Evolutionary conservation across 2,113 vertebrate genomes (phyloP), one percentile per base, ranked within the genome.

Genomic region (Ceuthmochares aereus): DNA sequence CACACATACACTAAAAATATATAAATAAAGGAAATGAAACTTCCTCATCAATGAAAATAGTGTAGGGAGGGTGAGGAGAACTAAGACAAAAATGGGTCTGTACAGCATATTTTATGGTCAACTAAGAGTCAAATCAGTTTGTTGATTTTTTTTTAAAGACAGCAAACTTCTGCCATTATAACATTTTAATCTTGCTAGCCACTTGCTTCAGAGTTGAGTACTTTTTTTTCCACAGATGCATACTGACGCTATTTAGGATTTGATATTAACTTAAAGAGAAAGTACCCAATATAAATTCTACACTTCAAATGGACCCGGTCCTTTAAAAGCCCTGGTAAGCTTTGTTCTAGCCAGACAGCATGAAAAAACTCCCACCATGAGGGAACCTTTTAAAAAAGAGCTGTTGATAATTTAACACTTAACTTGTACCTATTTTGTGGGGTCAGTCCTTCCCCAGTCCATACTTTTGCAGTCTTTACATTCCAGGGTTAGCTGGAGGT

Each of bases 21-120:
- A 95, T 92, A 94, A 94, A 97, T 97, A 96, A 97, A 97, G 95
- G 94, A 96, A 95, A 97, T 78, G 92, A 96, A 95, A 96, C 95
- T 93, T 94, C 90, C 89, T 85, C 95, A 96, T 94, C 79, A 96
- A 93, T 96, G 82, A 96, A 93, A 91, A 95, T 58, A 20, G n/a
- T 11, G 26, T 21, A 22, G 34, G n/a, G 19, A 22, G 11, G 22
- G 19, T 42, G 49, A 3, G 10, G 25, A 92, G 73, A 91, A 82
- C 7, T 52, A 87, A 89, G 52, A 82, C 56, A 87, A 89, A 85
- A 95, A 88, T 54, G 88, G 42, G 42, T 58, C 59, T 40, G 59
- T 49, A 82, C 49, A 90, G 26, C 30, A 90, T 36, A 63, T 73
- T 59, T 68, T 79, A 83, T 18, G 27, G 37, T 13, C 60, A 84